Conservation (phyloP, 2,888 invertebrate genomes). For the Hirtodrosophila cameraria region DNA sequence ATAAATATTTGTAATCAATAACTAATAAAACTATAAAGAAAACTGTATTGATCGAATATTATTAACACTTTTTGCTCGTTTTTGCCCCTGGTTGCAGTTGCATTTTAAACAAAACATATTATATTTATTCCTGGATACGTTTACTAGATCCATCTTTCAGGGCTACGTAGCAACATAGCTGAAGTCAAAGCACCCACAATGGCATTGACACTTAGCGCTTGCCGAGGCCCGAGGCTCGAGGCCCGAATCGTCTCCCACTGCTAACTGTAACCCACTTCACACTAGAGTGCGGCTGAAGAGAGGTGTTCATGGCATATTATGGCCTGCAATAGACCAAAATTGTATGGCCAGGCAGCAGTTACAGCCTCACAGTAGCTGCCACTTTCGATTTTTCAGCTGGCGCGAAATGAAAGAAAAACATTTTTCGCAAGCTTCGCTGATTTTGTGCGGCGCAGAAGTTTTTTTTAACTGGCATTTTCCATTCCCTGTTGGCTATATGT, state of each 20-base stretch:
- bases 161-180: constrained; percentile 39
- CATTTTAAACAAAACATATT: background rate
- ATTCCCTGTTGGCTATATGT: constrained; percentile 32
- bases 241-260: constrained; percentile 20
- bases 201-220: constrained; percentile 12
- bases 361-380: constrained; percentile 40
- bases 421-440: constrained; percentile 75
- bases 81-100: too few species aligned
- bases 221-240: constrained; percentile 10
- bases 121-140: constrained; percentile 8
- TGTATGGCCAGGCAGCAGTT: constrained; percentile 42
- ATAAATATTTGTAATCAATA: too few species aligned
- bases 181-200: constrained; percentile 44
- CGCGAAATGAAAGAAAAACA: constrained; percentile 40
- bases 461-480: constrained; percentile 27
- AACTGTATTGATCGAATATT: too few species aligned
- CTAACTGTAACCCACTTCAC: constrained; percentile 67
- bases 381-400: constrained; percentile 53
- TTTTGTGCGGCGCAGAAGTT: constrained; percentile 57
- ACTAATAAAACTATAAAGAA: too few species aligned
- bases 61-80: too few species aligned
- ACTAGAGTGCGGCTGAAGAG: constrained; percentile 58
- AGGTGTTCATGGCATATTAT: constrained; percentile 54
- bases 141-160: constrained; percentile 28
- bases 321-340: constrained; percentile 52